A percentile compares a stretch with the other conserved stretches of the same genome.
phyloP scores from a whole-genome alignment of 2,888 invertebrate species.

The Notodonta ziczac region DNA sequence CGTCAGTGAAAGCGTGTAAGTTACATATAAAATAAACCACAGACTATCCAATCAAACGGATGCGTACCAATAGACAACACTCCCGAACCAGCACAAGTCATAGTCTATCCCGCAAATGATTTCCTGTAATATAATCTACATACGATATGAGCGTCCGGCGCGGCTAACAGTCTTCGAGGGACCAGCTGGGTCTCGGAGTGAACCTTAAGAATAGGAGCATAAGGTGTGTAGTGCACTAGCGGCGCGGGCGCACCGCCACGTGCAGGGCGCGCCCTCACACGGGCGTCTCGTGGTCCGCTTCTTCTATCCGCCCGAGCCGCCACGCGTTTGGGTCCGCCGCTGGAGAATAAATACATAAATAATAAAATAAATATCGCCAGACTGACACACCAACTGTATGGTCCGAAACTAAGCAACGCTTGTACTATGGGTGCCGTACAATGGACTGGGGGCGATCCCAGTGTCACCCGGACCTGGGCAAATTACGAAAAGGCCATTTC shows the following conservation, averaged over 20 bases:
- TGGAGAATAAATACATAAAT: slow-evolving; percentile 43
- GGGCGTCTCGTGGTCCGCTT: slow-evolving; percentile 92
- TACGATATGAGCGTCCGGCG: slow-evolving; percentile 26
- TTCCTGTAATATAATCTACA: slow-evolving; percentile 34
- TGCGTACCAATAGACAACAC: slow-evolving; percentile 11
- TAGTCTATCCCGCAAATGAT: slow-evolving; percentile 14
- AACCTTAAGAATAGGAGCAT: background rate
- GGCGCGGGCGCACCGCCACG: slow-evolving; percentile 58
- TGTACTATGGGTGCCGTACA: too few species aligned
- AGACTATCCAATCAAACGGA: slow-evolving; percentile 28
- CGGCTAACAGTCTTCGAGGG: background rate
- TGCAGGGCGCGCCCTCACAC: slow-evolving; percentile 86
- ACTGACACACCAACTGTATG: too few species aligned
- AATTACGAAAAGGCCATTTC: too few species aligned
- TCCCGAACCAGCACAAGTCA: slow-evolving; percentile 20
- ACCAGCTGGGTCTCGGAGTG: background rate
- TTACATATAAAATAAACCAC: background rate
- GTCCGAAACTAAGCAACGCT: too few species aligned
- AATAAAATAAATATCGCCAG: too few species aligned
- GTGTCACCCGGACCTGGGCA: too few species aligned
- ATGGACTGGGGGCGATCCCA: too few species aligned
- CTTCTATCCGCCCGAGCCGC: slow-evolving; percentile 92
- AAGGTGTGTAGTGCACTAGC: slow-evolving; percentile 17
- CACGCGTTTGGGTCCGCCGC: slow-evolving; percentile 92
- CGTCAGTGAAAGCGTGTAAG: slow-evolving; percentile 24